Conservation (phyloP, 2,113 vertebrate species). For the Xiphophorus maculatus region DNA sequence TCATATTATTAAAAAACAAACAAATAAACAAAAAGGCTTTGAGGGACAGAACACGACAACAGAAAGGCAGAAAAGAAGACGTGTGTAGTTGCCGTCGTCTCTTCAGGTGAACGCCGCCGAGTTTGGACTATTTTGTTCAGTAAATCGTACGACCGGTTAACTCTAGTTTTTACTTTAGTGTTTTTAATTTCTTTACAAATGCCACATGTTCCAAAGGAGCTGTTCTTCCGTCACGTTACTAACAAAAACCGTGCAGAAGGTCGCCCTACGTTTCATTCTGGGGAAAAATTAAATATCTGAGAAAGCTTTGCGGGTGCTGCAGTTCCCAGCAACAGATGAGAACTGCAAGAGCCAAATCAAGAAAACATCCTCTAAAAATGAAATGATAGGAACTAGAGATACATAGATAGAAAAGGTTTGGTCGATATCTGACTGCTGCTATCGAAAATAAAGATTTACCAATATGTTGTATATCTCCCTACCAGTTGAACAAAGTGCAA, state of each 20-base stretch:
- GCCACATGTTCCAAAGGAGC: neutral
- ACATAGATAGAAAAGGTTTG: too few relatives aligned
- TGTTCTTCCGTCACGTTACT: neutral
- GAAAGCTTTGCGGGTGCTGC: neutral
- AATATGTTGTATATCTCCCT: too few relatives aligned
- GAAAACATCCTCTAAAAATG: too few relatives aligned
- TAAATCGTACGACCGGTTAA: neutral
- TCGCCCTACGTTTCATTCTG: neutral
- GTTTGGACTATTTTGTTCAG: neutral
- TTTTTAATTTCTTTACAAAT: neutral
- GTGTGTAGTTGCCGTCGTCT: neutral
- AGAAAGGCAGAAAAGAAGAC: neutral
- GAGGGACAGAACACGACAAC: neutral
- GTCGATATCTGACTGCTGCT: too few relatives aligned
- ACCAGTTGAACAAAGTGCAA: too few relatives aligned
- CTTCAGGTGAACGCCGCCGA: too few relatives aligned
- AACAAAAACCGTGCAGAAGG: neutral
- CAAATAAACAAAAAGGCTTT: too few relatives aligned
- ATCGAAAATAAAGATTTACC: too few relatives aligned
- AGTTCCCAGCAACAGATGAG: too few relatives aligned
- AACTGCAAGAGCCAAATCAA: too few relatives aligned
- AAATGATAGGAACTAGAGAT: too few relatives aligned
- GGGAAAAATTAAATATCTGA: neutral
- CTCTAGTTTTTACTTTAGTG: neutral
- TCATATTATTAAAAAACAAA: conserved; percentile 15